Conservation (phyloP, 2,797 vertebrate species). For the Neosilurus hyrtlii region DNA sequence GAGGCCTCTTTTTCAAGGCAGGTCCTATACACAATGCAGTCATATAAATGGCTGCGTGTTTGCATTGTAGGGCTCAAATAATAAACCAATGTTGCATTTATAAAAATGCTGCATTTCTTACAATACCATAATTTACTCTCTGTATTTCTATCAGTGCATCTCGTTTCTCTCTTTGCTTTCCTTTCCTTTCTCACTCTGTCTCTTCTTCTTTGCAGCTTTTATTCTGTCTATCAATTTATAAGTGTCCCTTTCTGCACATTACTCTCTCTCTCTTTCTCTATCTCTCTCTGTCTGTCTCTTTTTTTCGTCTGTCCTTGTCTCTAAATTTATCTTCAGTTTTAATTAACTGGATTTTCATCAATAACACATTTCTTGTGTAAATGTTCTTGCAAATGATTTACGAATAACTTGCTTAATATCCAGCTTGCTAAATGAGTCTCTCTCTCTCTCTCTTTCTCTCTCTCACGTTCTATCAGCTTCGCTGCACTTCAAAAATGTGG, state of each 20-base stretch:
- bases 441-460: slow-evolving; percentile 3
- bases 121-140: too few species aligned
- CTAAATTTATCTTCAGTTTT: not conserved
- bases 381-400: not conserved
- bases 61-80: too few species aligned
- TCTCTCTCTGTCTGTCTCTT: not conserved
- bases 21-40: too few species aligned
- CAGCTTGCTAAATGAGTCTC: not conserved
- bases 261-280: not conserved
- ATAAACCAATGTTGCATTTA: too few species aligned
- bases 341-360: not conserved
- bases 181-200: too few species aligned
- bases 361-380: not conserved
- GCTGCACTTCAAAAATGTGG: slow-evolving; percentile 32
- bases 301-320: not conserved
- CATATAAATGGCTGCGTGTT: too few species aligned
- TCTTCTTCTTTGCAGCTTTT: too few species aligned
- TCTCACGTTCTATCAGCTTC: not conserved
- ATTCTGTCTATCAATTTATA: too few species aligned
- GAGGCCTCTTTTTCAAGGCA: too few species aligned
- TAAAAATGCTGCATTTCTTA: too few species aligned
- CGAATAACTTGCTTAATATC: not conserved
- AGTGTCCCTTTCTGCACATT: not conserved
- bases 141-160: too few species aligned
- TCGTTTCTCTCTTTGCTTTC: too few species aligned